A percentile compares a stretch with the other conserved stretches of the same genome.
phyloP scores from a whole-genome alignment of 2,113 vertebrate genomes.

The Mungos mungo region DNA sequence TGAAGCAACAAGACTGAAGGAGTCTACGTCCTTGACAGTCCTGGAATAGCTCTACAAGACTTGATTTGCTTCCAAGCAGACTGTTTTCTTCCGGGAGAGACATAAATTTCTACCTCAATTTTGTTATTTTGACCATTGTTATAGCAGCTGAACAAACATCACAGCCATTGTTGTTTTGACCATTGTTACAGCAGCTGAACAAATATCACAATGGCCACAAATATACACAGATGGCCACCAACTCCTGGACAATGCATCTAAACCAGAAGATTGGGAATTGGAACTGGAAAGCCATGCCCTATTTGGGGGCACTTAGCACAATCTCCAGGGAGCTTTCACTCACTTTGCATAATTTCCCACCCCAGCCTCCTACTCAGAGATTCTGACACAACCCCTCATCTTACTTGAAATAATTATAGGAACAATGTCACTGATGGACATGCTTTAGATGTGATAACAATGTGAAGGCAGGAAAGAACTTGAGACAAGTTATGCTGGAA shows the following conservation, averaged over 20 bases:
- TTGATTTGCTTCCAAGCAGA: background rate
- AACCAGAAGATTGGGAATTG: background rate
- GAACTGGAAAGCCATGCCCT: background rate
- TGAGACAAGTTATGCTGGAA: background rate
- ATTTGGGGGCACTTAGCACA: background rate
- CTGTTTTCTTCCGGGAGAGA: background rate
- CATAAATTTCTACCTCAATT: rapidly evolving
- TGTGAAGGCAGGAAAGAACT: background rate
- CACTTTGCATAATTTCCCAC: background rate
- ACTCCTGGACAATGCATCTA: background rate
- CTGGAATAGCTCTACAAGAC: background rate
- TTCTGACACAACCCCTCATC: background rate
- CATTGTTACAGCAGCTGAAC: background rate
- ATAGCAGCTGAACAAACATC: background rate
- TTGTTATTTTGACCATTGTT: background rate
- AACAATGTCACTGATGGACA: too few species aligned
- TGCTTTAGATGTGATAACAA: background rate
- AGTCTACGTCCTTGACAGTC: background rate
- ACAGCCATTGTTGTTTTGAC: background rate
- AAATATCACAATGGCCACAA: background rate
- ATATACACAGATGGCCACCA: background rate
- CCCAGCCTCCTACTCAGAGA: background rate
- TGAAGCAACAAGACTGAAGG: background rate
- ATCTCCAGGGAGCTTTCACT: background rate
- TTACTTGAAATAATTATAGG: background rate